Evolutionary conservation across 2,113 vertebrate species (phyloP), one percentile per base, ranked within the genome.

Genomic region (Erythrolamprus reginae): DNA sequence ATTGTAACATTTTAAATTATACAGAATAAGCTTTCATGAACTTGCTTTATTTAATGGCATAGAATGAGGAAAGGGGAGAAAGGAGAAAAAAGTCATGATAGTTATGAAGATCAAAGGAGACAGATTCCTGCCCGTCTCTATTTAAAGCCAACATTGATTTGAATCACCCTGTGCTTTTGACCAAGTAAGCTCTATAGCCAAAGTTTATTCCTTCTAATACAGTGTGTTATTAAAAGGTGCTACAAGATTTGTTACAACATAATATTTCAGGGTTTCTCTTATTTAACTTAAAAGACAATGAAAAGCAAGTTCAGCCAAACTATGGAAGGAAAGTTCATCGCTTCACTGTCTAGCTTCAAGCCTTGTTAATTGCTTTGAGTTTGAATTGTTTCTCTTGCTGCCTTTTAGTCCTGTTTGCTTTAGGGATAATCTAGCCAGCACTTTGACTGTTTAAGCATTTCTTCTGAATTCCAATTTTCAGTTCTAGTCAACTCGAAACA

Each of bases 1-100:
- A 61, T 61, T 61, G 26, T n/a, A n/a, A 84, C 86, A 58, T 92
- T 77, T 83, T 86, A 89, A 93, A 26, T 70, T 77, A 77, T 77
- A 38, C 3, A 42, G 33, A 5, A 77, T 77, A 77, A 77, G 33
- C 33, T 77, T 42, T 42, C 33, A 38, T 77, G 33, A 77, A 17
- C 17, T 77, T 38, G 15, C 70, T 77, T 77, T 38, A 77, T 77
- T 19, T 21, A 38, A 42, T 77, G 70, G 70, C 7, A 33, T 77
- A n/a, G 65, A 17, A 77, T 77, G 33, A 77, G 33, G 50, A 86
- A 15, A 24, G 12, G 48, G 0, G 42, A 38, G 12, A 28, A 58
- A 3, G 24, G 0, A 8, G 19, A 13, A 23, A 4, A 21, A 77
- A 77, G 33, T 77, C 33, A 38, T 1, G 0, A 42, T 42, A 0